Evolutionary conservation across 2,888 invertebrate species (phyloP).

Genomic region (Volucella zonaria): DNA sequence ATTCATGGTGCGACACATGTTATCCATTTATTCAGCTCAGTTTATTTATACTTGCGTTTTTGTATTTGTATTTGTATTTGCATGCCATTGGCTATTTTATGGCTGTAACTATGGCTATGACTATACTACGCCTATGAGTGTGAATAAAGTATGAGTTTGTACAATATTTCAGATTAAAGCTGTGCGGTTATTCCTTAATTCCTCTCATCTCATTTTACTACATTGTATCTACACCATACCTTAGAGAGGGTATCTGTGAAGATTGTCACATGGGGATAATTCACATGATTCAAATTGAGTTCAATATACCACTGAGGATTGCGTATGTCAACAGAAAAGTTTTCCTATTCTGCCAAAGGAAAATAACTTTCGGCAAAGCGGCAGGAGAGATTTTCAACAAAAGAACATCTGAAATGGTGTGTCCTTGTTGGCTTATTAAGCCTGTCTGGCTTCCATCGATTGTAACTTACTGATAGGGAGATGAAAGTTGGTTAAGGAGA

Average conservation of each 20-base stretch:
- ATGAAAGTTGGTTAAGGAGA: constrained; percentile 19
- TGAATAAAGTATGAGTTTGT: constrained; percentile 8
- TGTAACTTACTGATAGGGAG: constrained; percentile 35
- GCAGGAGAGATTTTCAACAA: background rate
- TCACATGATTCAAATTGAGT: constrained; percentile 47
- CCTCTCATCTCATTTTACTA: background rate
- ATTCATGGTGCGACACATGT: constrained; percentile 49
- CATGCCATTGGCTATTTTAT: constrained; percentile 39
- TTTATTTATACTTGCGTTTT: background rate
- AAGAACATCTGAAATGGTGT: background rate
- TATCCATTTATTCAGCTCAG: constrained; percentile 45
- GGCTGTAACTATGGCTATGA: too few species aligned
- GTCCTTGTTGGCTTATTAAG: constrained; percentile 13
- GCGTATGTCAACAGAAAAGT: constrained; percentile 50
- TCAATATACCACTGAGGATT: constrained; percentile 31
- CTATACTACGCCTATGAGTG: too few species aligned
- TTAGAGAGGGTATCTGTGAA: constrained; percentile 12
- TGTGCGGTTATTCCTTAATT: constrained; percentile 1
- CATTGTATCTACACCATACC: background rate
- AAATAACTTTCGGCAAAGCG: constrained; percentile 11
- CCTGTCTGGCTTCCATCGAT: constrained; percentile 11
- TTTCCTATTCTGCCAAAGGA: constrained; percentile 9
- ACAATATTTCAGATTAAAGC: constrained; percentile 43
- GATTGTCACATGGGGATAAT: constrained; percentile 42
- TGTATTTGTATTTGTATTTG: constrained; percentile 19